Conservation (phyloP, 2,113 vertebrate genomes). For the Todiramphus chloris region DNA sequence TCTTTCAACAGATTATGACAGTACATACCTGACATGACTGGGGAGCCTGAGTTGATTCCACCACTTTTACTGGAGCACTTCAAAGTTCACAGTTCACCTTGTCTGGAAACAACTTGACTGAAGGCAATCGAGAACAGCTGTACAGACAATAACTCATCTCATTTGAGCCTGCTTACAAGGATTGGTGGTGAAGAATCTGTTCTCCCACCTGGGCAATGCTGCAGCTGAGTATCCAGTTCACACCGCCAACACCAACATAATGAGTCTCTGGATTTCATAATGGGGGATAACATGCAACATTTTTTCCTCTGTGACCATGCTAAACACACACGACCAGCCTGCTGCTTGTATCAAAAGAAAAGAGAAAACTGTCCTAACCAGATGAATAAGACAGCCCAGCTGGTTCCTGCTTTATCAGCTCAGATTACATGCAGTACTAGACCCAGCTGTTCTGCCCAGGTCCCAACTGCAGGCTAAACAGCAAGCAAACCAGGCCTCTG, state of each 20-base stretch:
- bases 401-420: not conserved
- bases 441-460: not conserved
- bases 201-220: not conserved
- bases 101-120: not conserved
- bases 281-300: rapidly evolving
- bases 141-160: not conserved
- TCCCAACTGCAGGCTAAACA: not conserved
- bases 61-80: not conserved
- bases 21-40: not conserved
- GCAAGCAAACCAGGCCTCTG: not conserved
- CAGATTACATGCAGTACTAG: rapidly evolving
- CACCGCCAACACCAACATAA: not conserved
- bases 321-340: not conserved
- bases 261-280: not conserved
- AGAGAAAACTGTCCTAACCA: not conserved
- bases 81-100: not conserved
- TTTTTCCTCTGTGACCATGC: not conserved
- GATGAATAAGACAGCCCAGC: not conserved
- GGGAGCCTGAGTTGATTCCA: not conserved
- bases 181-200: not conserved
- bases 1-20: not conserved
- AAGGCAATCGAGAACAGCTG: not conserved
- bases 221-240: not conserved
- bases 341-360: not conserved
- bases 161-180: not conserved